Conservation (phyloP, 2,113 vertebrate genomes). For the Brachypteracias leptosomus region DNA sequence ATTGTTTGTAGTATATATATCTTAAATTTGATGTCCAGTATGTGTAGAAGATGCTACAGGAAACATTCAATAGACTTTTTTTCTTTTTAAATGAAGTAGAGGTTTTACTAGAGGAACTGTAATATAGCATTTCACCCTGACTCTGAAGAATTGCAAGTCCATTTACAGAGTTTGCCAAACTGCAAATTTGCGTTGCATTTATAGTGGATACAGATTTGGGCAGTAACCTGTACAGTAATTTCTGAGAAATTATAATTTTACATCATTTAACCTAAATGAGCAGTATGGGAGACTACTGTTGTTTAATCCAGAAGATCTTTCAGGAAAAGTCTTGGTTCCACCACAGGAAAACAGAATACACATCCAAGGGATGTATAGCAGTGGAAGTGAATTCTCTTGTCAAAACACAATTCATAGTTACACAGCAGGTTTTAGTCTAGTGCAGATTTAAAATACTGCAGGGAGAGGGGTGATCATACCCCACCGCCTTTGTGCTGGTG, state of each 20-base stretch:
- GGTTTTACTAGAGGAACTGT: not conserved
- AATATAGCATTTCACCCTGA: not conserved
- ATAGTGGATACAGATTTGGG: not conserved
- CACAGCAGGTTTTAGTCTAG: not conserved
- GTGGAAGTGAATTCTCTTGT: not conserved
- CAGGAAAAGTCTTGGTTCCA: not conserved
- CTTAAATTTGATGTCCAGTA: not conserved
- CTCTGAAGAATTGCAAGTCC: not conserved
- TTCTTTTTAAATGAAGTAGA: not conserved
- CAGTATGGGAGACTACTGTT: not conserved
- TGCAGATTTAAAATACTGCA: not conserved
- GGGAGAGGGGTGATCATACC: not conserved
- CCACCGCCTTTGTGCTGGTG: not conserved
- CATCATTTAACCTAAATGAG: not conserved
- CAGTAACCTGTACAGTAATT: not conserved
- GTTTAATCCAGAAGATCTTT: not conserved
- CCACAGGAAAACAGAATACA: not conserved
- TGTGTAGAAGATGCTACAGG: not conserved
- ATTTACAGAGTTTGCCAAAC: not conserved
- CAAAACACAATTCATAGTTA: not conserved
- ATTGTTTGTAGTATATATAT: not conserved
- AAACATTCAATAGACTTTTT: not conserved
- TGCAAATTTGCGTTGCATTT: not conserved
- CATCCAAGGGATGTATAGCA: not conserved
- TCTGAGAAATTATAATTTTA: not conserved